Base-by-base conservation (phyloP, 2,113 vertebrate species). In the Anarhynchus alexandrinus region DNA sequence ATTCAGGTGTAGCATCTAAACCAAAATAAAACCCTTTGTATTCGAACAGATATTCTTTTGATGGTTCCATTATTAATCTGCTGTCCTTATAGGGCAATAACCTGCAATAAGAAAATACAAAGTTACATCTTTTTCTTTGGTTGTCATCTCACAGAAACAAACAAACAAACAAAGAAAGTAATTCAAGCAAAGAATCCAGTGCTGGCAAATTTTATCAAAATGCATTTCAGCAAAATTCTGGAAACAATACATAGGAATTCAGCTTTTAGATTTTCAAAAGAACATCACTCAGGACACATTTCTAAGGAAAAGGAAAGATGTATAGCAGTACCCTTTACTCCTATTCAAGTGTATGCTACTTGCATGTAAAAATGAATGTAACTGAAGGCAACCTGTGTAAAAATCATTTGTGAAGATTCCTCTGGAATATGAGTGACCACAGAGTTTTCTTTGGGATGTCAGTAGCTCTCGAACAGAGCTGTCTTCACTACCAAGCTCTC, bases 1-100 rank as follows among this genome's bases (percentile, higher is more conserved):
- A 45, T 57, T 98, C 98, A 5, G 40, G 25, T 22, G 96, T 90
- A n/a, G 88, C 6, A 7, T 32, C 9, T 9, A 3, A 1, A 17
- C 2, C 5, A 61, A 98, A 98, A 69, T 96, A 93, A 85, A 86
- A 91, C 38, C 97, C 97, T 88, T 97, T 98, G 87, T 98, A 97
- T 38, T 91, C 66, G 10, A 74, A 96, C 3, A 98, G 5, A 20
- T 88, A 54, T 4, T 92, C 32, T 62, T 82, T 80, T 34, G 66
- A 73, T 57, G 86, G 82, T 34, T 93, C 94, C 91, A 87, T 95
- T 65, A 4, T 47, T 38, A 49, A 59, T 19, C n/a, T 23, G 15
- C 49, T 82, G 25, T 79, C 42, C 21, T 62, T 51, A 29, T 4
- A 30, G 20, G 49, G 4, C 3, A 74, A 70, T 45, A 54, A 58